Evolutionary conservation across 1,140 invertebrate genomes (phyloP).

Genomic region (Temnothorax longispinosus): DNA sequence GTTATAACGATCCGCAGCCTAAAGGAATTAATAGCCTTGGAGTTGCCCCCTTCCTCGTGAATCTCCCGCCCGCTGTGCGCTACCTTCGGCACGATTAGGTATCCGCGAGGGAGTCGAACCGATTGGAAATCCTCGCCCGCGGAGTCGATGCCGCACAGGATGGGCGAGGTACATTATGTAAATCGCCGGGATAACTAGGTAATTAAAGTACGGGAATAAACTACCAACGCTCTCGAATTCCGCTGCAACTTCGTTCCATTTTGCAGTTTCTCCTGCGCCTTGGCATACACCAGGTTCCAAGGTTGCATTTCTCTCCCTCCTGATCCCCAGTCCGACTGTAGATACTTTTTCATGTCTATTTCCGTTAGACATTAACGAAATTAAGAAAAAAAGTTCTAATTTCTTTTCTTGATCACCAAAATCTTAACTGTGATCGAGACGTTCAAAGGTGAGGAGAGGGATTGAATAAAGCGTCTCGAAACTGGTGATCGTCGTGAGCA

Average conservation of each 20-base stretch:
- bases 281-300: not conserved
- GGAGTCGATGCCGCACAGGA: slow-evolving; percentile 46
- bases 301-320: not conserved
- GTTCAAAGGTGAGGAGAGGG: slow-evolving; percentile 27
- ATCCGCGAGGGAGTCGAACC: slow-evolving; percentile 64
- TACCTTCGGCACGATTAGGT: slow-evolving; percentile 63
- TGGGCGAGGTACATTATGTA: slow-evolving; percentile 74
- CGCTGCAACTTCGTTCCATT: slow-evolving; percentile 70
- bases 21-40: slow-evolving; percentile 74
- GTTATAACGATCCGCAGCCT: slow-evolving; percentile 72
- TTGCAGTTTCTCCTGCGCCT: slow-evolving; percentile 52
- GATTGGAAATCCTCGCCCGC: slow-evolving; percentile 73
- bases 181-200: slow-evolving; percentile 75
- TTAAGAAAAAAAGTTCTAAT: slow-evolving; percentile 73
- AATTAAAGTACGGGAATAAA: slow-evolving; percentile 78
- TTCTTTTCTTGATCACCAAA: slow-evolving; percentile 47
- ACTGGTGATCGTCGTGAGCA: slow-evolving; percentile 27
- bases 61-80: not conserved
- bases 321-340: not conserved
- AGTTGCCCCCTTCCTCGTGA: slow-evolving; percentile 17
- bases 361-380: slow-evolving; percentile 40
- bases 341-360: slow-evolving; percentile 1
- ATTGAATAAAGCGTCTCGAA: slow-evolving; percentile 35
- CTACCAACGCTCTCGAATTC: slow-evolving; percentile 72
- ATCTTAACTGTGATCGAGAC: slow-evolving; percentile 10